Base-by-base conservation (phyloP, 2,797 vertebrate species). In the Chaenodraco wilsoni region DNA sequence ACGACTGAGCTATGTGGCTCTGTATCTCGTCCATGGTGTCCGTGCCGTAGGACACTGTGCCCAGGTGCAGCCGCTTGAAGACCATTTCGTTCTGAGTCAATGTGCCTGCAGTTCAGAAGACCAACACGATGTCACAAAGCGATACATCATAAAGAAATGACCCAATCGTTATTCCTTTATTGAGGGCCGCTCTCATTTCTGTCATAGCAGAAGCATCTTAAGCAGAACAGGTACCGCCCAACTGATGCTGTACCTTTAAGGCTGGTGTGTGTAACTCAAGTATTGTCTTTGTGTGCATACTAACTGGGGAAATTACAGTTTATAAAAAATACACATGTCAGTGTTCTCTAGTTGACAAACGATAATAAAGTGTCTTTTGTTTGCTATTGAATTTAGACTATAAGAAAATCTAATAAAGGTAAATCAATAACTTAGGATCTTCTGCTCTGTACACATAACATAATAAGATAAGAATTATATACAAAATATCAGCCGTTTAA, bases 1-100 rank as follows among this genome's bases (percentile, higher is more conserved):
- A 97, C 0, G 96, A 95, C 78, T 92, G 95, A 57, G 94, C 57
- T 40, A 99, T 94, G 79, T 97, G 97, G 90, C 83, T 97, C 89
- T 99, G 97, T 69, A 99, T 98, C 93, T 99, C 98, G 50, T 99
- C 98, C 98, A 99, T 98, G 15, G 97, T 98, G 91, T 99, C 98
- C 0, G 93, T 96, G 74, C 97, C 97, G 0, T 98, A 99, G 43
- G 98, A 98, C 2, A 95, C 94, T 0, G 95, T 95, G 27, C 95
- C 95, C 70, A 95, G 88, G 72, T 95, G 95, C 33, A 95, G 93
- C 21, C 94, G 95, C 90, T 97, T 99, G 88, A 99, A 99, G 49
- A 99, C 90, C 98, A 99, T 99, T 88, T 99, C 98, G n/a, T 99
- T 99, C 84, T 97, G 96, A 2, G 98, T 99, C 79, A 99, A 94